These are phyloP conservation scores for Palloptera scutellata DNA, from an alignment of 2,888 invertebrate genomes.

Conservation along the genomic window DNA sequence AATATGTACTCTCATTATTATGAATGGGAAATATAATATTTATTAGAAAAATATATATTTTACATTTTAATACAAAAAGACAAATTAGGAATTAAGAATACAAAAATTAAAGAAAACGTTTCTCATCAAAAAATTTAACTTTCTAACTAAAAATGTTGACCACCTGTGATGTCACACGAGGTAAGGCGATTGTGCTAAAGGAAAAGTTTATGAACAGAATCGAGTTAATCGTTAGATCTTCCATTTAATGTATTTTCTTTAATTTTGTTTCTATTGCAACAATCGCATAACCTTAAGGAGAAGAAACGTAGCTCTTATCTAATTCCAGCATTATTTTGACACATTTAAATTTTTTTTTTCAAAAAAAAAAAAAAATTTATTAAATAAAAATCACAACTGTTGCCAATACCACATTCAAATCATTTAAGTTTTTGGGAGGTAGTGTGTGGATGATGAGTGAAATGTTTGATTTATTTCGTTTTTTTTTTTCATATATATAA, in stretches of 20 bases:
- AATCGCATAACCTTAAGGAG: conserved; percentile 28
- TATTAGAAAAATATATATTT: no score
- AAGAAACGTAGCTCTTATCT: conserved; percentile 20
- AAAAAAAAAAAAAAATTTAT: conserved; percentile 26
- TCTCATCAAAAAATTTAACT: no score
- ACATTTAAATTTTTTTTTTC: conserved; percentile 40
- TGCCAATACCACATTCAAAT: background rate
- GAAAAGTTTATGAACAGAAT: background rate
- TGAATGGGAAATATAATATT: no score
- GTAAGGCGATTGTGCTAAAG: background rate
- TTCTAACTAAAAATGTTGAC: no score
- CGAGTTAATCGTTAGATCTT: no score
- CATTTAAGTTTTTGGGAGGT: no score
- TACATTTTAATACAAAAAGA: no score
- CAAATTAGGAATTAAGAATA: no score
- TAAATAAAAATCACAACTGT: conserved; percentile 13
- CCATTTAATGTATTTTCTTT: background rate
- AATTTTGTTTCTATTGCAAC: background rate
- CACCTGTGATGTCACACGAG: background rate
- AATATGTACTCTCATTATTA: no score
- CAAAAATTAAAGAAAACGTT: no score
- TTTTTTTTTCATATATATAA: conserved; percentile 27
- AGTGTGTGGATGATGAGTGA: no score
- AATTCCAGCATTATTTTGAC: conserved; percentile 3
- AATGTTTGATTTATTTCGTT: conserved; percentile 8